phyloP scores from a whole-genome alignment of 2,113 vertebrate genomes.

The Macaca nemestrina region DNA sequence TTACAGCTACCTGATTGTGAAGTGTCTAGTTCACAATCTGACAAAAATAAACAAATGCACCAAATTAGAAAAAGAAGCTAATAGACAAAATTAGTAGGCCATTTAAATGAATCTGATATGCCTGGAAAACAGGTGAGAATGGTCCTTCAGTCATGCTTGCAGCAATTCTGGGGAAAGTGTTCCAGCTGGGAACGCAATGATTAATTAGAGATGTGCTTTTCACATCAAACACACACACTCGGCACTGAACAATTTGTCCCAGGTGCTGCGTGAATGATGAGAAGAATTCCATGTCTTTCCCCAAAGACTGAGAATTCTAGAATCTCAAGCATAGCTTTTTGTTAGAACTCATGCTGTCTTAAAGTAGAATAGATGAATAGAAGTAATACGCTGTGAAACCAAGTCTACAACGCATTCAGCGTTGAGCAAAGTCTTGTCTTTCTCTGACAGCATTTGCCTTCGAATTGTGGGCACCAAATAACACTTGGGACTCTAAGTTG shows the following conservation, averaged over 20 bases:
- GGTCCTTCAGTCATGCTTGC: slow-evolving; percentile 39
- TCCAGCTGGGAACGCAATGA: slow-evolving; percentile 39
- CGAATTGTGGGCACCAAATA: neutral
- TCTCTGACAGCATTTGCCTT: neutral
- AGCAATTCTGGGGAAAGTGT: neutral
- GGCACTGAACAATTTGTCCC: slow-evolving; percentile 45
- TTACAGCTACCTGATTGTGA: slow-evolving; percentile 66
- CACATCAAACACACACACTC: slow-evolving; percentile 48
- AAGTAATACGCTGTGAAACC: neutral
- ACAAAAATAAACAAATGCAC: slow-evolving; percentile 70
- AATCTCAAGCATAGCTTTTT: slow-evolving; percentile 28
- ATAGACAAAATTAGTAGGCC: slow-evolving; percentile 46
- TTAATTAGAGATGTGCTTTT: slow-evolving; percentile 62
- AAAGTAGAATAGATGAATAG: neutral
- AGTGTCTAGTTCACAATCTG: slow-evolving; percentile 52
- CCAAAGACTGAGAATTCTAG: slow-evolving; percentile 27
- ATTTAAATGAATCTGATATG: slow-evolving; percentile 41
- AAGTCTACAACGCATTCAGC: neutral
- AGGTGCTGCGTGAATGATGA: slow-evolving; percentile 49
- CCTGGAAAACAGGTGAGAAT: slow-evolving; percentile 71
- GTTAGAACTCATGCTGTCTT: neutral
- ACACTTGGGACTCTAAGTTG: neutral
- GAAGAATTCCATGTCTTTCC: slow-evolving; percentile 49
- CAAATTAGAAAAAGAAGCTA: slow-evolving; percentile 62
- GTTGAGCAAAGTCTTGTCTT: neutral